phyloP scores from a whole-genome alignment of 2,113 vertebrate genomes.

The Mobula hypostoma region DNA sequence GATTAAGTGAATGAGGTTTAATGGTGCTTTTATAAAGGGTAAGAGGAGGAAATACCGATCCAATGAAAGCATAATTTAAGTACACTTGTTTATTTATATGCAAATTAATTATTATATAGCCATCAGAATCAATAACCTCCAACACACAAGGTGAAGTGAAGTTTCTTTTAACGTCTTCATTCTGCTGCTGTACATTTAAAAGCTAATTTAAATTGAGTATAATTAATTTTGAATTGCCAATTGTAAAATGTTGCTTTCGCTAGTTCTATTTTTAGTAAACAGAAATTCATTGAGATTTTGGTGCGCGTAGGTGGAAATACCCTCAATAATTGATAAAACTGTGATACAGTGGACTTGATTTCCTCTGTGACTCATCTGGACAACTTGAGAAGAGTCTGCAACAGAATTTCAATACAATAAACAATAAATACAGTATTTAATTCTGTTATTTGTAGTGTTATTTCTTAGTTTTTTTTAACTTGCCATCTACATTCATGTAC shows the following conservation, averaged over 20 bases:
- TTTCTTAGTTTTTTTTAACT: neutral
- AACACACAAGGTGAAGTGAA: neutral
- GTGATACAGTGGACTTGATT: neutral
- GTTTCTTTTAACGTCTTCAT: neutral
- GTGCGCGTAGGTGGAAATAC: neutral
- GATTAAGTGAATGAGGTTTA: neutral
- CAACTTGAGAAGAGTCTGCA: neutral
- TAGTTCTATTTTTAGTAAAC: neutral
- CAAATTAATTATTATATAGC: neutral
- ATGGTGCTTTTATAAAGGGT: neutral
- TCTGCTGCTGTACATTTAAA: neutral
- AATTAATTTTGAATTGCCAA: neutral
- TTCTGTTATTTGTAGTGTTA: neutral
- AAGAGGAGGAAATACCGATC: neutral
- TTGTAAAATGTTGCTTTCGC: neutral
- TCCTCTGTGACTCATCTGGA: neutral
- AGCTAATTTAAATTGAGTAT: neutral
- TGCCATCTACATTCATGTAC: neutral
- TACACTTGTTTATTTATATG: neutral
- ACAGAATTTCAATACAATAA: neutral
- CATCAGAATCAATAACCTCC: neutral
- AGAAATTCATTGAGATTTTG: neutral
- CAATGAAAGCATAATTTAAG: neutral
- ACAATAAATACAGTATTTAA: neutral
- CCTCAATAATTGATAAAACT: neutral